phyloP scores from a whole-genome alignment of 2,113 vertebrate genomes.

The Archocentrus centrarchus region DNA sequence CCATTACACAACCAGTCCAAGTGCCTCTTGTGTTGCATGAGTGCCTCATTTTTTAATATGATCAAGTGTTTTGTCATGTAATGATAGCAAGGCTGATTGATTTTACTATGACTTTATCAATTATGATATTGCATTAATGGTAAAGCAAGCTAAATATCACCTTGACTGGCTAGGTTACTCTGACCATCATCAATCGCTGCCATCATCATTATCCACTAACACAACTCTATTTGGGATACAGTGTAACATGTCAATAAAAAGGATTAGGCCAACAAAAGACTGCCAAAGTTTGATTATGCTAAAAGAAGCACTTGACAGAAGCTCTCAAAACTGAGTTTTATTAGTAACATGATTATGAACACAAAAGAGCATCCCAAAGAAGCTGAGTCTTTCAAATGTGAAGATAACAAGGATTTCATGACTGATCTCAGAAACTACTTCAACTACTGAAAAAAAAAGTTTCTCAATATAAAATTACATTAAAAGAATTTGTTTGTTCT shows the following conservation, averaged over 20 bases:
- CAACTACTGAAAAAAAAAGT: background rate
- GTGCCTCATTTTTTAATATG: background rate
- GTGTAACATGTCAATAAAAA: background rate
- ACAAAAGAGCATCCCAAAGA: background rate
- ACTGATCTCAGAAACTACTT: background rate
- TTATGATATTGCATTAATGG: background rate
- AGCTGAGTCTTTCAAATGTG: background rate
- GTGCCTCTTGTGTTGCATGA: background rate
- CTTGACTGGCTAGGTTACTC: background rate
- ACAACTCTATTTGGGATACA: background rate
- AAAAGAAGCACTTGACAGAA: background rate
- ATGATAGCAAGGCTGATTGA: background rate
- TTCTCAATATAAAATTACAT: background rate
- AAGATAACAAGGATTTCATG: background rate
- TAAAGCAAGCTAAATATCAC: background rate
- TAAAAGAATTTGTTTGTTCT: background rate
- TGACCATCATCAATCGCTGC: background rate
- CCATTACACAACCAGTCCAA: background rate
- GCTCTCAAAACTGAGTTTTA: background rate
- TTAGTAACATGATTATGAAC: too few relatives aligned
- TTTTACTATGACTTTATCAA: background rate
- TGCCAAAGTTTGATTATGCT: background rate
- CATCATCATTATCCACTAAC: background rate
- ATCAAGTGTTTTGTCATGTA: background rate
- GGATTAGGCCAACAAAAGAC: rapidly evolving